phyloP scores from a whole-genome alignment of 2,113 vertebrate species.

The Laterallus jamaicensis region DNA sequence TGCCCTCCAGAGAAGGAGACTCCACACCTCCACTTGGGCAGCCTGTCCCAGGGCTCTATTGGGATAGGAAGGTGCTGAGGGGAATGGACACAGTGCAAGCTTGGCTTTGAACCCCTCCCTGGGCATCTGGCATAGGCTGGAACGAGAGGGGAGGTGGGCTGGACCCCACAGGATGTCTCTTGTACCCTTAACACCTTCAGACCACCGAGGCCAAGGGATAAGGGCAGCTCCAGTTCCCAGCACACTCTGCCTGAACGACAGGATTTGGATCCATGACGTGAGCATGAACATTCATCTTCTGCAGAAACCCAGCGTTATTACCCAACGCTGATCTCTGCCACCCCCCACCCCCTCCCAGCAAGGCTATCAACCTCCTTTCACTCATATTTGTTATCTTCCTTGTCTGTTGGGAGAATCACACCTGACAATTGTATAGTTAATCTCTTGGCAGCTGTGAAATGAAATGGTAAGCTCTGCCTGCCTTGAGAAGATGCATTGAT shows the following conservation, averaged over 20 bases:
- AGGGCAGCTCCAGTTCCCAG: neutral
- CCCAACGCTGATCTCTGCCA: neutral
- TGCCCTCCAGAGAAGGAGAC: too few relatives aligned
- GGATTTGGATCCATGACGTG: accelerated
- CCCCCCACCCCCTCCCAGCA: neutral
- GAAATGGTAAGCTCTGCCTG: neutral
- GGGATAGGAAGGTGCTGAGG: neutral
- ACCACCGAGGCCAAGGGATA: neutral
- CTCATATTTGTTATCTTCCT: neutral
- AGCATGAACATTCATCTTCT: neutral
- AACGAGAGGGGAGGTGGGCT: neutral
- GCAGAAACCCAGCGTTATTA: neutral
- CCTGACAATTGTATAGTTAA: constrained; percentile 6
- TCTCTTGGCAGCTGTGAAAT: constrained; percentile 42
- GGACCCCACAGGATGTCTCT: neutral
- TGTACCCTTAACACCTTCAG: neutral
- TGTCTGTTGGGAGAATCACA: neutral
- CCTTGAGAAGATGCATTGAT: constrained; percentile 31
- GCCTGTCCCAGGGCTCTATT: too few relatives aligned
- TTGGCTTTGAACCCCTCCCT: neutral
- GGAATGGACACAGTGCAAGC: accelerated
- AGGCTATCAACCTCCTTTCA: neutral
- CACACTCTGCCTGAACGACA: neutral
- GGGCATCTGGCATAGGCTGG: neutral
- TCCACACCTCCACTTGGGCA: too few relatives aligned